phyloP scores from a whole-genome alignment of 2,113 vertebrate genomes.

The Percopsis transmontana region DNA sequence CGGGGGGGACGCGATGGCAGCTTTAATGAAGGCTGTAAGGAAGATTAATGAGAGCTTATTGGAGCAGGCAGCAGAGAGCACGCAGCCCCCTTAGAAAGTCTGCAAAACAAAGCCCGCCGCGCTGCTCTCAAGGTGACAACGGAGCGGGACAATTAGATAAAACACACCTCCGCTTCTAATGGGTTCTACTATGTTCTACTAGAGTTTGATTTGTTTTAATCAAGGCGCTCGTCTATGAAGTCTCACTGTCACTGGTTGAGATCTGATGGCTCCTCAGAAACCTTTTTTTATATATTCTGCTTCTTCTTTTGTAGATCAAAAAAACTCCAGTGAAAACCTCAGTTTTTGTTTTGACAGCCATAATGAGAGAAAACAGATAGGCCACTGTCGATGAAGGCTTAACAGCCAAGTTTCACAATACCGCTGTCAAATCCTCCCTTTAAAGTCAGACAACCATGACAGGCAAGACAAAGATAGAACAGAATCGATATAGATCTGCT shows the following conservation, averaged over 20 bases:
- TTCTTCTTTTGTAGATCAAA: not conserved
- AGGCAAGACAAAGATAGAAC: conserved; percentile 18
- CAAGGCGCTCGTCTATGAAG: conserved; percentile 1
- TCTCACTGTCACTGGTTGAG: not conserved
- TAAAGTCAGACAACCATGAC: conserved; percentile 18
- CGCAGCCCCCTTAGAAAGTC: conserved; percentile 60
- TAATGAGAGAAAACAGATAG: conserved; percentile 19
- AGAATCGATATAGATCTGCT: conserved; percentile 24
- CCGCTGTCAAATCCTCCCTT: conserved; percentile 6
- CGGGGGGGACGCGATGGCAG: conserved; percentile 50
- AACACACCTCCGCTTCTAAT: conserved; percentile 6
- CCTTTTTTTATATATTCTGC: not conserved
- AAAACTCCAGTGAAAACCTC: not conserved
- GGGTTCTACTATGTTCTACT: conserved; percentile 1
- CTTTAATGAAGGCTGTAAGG: conserved; percentile 75
- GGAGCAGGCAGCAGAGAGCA: conserved; percentile 50
- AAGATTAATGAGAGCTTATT: conserved; percentile 76
- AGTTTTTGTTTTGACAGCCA: conserved; percentile 8
- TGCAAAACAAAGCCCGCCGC: conserved; percentile 68
- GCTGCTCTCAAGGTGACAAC: conserved; percentile 78
- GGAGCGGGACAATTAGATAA: conserved; percentile 55
- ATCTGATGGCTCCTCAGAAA: not conserved
- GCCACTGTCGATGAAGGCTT: conserved; percentile 1
- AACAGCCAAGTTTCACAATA: not conserved
- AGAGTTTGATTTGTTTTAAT: conserved; percentile 11